Conservation (phyloP, 64 coral and sea anemone species). For the Anthopleura sola region DNA sequence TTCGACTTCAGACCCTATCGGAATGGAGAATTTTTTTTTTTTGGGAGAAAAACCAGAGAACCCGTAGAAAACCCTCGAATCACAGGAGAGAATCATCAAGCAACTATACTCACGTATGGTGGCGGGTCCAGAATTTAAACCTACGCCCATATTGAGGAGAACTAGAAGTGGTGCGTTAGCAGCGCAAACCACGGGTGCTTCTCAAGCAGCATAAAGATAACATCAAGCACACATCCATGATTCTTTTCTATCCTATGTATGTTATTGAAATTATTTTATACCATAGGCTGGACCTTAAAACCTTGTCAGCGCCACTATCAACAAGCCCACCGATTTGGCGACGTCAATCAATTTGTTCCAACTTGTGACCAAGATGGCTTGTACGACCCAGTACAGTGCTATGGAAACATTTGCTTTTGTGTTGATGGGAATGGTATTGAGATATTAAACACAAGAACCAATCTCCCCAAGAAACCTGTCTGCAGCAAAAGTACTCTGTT, state of each 20-base stretch:
- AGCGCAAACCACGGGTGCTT: too few relatives aligned
- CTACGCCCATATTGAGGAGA: too few relatives aligned
- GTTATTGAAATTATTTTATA: neutral
- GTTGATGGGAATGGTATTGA: conserved; percentile 68
- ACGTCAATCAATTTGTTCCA: conserved; percentile 43
- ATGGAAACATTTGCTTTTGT: conserved; percentile 64
- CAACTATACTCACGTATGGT: too few relatives aligned
- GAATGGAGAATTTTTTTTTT: too few relatives aligned
- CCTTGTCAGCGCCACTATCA: conserved; percentile 78
- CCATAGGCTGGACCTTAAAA: conserved; percentile 59
- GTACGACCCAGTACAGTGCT: conserved; percentile 80
- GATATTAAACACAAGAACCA: conserved; percentile 20
- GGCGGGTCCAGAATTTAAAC: too few relatives aligned
- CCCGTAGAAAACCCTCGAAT: too few relatives aligned
- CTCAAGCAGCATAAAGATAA: too few relatives aligned
- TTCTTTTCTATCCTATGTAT: too few relatives aligned
- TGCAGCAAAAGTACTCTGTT: conserved; percentile 31
- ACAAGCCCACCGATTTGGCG: conserved; percentile 35
- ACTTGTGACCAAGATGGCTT: conserved; percentile 62
- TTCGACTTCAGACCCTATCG: too few relatives aligned
- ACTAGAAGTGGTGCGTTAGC: too few relatives aligned
- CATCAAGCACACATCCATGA: neutral
- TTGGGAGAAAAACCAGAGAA: neutral
- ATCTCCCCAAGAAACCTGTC: conserved; percentile 29
- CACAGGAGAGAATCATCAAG: too few relatives aligned